Conservation (phyloP, 2,888 invertebrate species). For the Eristalinus aeneus region DNA sequence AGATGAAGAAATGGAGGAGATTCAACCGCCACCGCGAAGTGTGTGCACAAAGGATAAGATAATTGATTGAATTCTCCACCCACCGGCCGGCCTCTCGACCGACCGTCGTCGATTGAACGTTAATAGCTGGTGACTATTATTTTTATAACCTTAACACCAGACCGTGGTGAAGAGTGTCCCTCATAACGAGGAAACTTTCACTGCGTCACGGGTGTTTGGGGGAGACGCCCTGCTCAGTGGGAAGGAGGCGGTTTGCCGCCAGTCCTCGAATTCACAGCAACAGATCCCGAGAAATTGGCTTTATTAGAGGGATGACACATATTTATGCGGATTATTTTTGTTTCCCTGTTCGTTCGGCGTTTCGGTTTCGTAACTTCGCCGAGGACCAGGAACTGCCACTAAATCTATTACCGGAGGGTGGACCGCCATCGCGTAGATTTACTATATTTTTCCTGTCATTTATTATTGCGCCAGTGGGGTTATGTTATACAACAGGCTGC, state of each 20-base stretch:
- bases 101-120: constrained; percentile 32
- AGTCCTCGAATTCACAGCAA: constrained; percentile 42
- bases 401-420: constrained; percentile 48
- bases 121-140: constrained; percentile 68
- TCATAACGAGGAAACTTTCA: constrained; percentile 41
- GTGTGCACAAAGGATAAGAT: constrained; percentile 69
- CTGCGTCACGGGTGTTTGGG: not conserved
- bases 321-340: constrained; percentile 65
- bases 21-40: not conserved
- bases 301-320: constrained; percentile 70
- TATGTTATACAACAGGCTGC: constrained; percentile 38
- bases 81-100: not conserved
- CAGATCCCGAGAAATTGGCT: constrained; percentile 53
- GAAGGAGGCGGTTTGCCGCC: not conserved
- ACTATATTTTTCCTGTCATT: constrained; percentile 63
- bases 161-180: constrained; percentile 42
- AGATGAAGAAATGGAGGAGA: not conserved
- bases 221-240: no score
- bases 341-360: constrained; percentile 30
- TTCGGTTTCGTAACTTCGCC: constrained; percentile 44
- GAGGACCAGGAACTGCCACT: constrained; percentile 32
- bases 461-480: constrained; percentile 51
- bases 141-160: constrained; percentile 63
- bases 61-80: constrained; percentile 63
- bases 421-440: constrained; percentile 22